phyloP scores from a whole-genome alignment of 2,888 invertebrate genomes.

The Sphaerophoria rueppellii region DNA sequence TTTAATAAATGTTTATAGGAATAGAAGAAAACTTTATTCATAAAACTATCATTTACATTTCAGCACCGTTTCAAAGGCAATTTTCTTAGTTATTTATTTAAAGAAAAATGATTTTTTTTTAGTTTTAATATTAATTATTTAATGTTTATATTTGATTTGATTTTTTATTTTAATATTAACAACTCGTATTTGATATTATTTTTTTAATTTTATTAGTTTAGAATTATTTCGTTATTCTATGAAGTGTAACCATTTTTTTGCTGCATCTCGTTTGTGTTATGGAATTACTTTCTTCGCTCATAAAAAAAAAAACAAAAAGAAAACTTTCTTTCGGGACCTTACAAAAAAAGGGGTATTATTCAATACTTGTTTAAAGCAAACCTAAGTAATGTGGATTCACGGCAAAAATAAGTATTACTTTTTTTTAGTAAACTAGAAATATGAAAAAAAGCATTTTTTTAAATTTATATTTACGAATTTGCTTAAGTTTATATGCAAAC shows the following conservation, averaged over 20 bases:
- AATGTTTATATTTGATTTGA: conserved; percentile 30
- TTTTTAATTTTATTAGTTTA: conserved; percentile 42
- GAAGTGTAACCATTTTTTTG: conserved; percentile 50
- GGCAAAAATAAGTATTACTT: conserved; percentile 29
- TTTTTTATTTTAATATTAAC: conserved; percentile 43
- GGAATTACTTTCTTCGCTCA: conserved; percentile 47
- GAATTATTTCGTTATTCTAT: conserved; percentile 23
- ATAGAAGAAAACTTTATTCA: conserved; percentile 68
- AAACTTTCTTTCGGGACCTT: conserved; percentile 68
- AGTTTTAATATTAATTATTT: conserved; percentile 46
- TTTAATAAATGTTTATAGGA: conserved; percentile 54
- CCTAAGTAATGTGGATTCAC: conserved; percentile 34
- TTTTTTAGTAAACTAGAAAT: conserved; percentile 31
- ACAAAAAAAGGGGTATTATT: conserved; percentile 35
- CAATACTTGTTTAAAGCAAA: conserved; percentile 18
- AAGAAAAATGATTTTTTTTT: conserved; percentile 44
- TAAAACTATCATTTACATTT: conserved; percentile 80
- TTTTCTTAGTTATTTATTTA: conserved; percentile 70
- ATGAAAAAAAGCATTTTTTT: conserved; percentile 32
- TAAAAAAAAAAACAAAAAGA: conserved; percentile 42
- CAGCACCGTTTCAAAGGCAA: conserved; percentile 80
- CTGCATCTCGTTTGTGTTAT: conserved; percentile 40
- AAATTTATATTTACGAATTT: conserved; percentile 33
- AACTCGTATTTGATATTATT: conserved; percentile 47
- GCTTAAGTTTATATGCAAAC: conserved; percentile 3